Conservation (phyloP, 2,113 vertebrate genomes). For the Dipodomys stephensi region DNA sequence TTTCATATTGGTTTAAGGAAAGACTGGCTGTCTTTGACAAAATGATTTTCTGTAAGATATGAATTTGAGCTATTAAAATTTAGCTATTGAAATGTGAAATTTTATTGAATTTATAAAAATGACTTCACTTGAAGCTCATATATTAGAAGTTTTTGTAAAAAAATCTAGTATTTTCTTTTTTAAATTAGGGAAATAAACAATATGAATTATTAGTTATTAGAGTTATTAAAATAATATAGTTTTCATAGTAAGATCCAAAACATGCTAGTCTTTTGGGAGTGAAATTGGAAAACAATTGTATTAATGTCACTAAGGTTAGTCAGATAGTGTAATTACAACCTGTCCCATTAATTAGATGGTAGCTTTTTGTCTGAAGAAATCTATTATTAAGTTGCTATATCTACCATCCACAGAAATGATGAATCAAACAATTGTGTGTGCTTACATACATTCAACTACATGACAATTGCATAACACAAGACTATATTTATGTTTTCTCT, state of each 20-base stretch:
- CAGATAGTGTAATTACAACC: background rate
- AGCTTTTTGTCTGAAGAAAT: background rate
- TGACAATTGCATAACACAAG: background rate
- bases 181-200: background rate
- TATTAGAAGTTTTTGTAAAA: background rate
- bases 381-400: background rate
- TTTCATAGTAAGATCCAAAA: background rate
- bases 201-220: background rate
- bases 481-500: background rate
- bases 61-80: background rate
- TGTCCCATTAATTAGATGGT: background rate
- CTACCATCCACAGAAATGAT: background rate
- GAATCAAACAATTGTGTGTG: background rate
- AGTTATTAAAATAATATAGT: background rate
- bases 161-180: background rate
- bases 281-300: background rate
- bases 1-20: slow-evolving; percentile 55
- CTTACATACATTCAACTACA: background rate
- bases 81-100: background rate
- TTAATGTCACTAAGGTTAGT: background rate
- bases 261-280: background rate
- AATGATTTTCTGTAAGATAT: background rate
- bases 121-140: background rate
- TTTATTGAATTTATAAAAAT: background rate
- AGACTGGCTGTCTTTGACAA: slow-evolving; percentile 38